Percentiles rank a stretch among this genome's conserved stretches.
These are phyloP conservation scores for Urocynchramus pylzowi DNA, from an alignment of 2,113 vertebrate species.

Conservation along the genomic window DNA sequence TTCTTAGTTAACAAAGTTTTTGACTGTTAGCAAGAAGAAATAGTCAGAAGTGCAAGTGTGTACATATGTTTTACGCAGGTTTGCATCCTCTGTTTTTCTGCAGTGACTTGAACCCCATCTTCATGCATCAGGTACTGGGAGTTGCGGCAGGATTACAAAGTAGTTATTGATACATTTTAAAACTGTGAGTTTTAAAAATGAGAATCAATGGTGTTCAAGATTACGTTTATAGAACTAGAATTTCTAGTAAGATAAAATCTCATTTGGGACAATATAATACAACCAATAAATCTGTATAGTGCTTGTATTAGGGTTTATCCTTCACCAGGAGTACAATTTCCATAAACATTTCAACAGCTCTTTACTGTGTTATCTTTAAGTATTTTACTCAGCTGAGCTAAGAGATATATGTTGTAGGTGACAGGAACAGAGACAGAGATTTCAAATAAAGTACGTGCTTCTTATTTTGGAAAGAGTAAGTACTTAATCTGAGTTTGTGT, in stretches of 20 bases:
- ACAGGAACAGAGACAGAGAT: background rate
- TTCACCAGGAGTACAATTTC: background rate
- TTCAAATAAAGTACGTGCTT: background rate
- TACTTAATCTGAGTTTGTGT: background rate
- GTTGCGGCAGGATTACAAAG: background rate
- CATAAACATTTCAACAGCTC: background rate
- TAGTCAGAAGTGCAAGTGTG: background rate
- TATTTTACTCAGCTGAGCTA: background rate
- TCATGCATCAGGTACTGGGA: background rate
- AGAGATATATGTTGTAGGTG: background rate
- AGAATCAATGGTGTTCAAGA: background rate
- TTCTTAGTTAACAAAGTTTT: background rate
- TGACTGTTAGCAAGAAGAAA: background rate
- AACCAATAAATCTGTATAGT: background rate
- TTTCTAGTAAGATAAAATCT: background rate
- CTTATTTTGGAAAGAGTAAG: background rate
- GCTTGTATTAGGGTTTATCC: background rate
- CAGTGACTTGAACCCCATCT: background rate
- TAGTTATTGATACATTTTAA: background rate
- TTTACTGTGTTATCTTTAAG: background rate
- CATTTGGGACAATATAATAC: background rate
- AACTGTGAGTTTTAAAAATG: background rate
- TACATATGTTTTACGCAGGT: background rate
- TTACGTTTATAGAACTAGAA: background rate
- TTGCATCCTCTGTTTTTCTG: background rate